Evolutionary conservation across 2,113 vertebrate species (phyloP).

Genomic region (Steatornis caripensis): DNA sequence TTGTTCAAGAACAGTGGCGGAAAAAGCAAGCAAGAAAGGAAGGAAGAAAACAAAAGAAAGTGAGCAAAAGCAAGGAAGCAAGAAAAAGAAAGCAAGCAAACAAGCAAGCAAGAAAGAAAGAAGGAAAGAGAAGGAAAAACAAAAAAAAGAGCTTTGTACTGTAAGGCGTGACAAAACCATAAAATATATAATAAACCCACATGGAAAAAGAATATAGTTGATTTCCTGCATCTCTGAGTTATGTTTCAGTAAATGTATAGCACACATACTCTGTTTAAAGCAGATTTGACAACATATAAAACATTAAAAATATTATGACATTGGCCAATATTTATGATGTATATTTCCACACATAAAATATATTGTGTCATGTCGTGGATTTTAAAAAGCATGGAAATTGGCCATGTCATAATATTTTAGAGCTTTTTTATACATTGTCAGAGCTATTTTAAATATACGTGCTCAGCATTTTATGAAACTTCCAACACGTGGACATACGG

Average conservation of each 20-base stretch:
- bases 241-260: conserved; percentile 52
- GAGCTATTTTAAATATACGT: conserved; percentile 64
- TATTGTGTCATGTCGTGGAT: conserved; percentile 62
- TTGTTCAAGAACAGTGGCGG: not conserved
- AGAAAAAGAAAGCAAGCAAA: not conserved
- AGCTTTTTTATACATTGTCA: conserved; percentile 63
- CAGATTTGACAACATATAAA: conserved; percentile 64
- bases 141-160: not conserved
- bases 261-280: conserved; percentile 49
- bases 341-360: conserved; percentile 67
- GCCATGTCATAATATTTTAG: conserved; percentile 66
- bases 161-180: conserved; percentile 11
- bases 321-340: conserved; percentile 62
- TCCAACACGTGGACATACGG: conserved; percentile 56
- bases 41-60: not conserved
- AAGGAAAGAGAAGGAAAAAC: not conserved
- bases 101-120: not conserved
- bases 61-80: not conserved
- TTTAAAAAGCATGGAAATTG: conserved; percentile 67
- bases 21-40: not conserved
- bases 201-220: conserved; percentile 54
- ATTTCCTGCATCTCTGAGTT: conserved; percentile 55
- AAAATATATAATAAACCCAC: conserved; percentile 13
- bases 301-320: conserved; percentile 64
- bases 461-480: conserved; percentile 71